Base-by-base conservation (phyloP, 2,797 vertebrate genomes). In the Paramormyrops hopkinsi region DNA sequence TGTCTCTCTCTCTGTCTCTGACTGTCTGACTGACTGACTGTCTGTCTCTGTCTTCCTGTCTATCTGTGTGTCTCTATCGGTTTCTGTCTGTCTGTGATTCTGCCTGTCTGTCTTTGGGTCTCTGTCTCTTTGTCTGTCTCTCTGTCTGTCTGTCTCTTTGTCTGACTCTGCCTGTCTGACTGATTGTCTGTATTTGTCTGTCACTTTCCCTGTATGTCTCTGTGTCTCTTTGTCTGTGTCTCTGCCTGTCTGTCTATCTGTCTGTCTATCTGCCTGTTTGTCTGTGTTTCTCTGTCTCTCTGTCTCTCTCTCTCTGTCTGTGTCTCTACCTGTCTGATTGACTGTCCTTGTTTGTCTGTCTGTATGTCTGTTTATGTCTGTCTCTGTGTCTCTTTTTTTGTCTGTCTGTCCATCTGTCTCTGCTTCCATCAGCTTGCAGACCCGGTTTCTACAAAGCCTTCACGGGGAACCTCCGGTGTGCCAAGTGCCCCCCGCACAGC, bases 371-470 rank as follows among this genome's bases (percentile, higher is more conserved):
- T 89, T 22, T 89, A 51, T 76, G 62, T 69, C 62, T 69, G 62
- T 69, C 62, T 65, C 59, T 65, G 59, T 65, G 25, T 65, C 59
- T 65, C 83, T 87, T 25, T 89, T 19, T 33, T 44, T 88, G 51
- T 37, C 17, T 56, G 29, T 19, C 8, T 59, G 46, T 25, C 65
- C 29, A 37, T 44, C 59, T 59, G n/a, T 56, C 19, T 22, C 69
- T 62, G 37, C 44, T 93, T 65, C 94, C 85, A 91, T 79, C 94
- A 99, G 98, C 98, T 69, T 99, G 98, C 93, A 96, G 95, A 85
- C 96, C 97, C 86, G 98, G 98, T 91, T 99, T 98, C 95, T 99
- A 98, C 94, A 99, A 99, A 95, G 97, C 98, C 0, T 97, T 98
- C 93, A 97, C 98, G 88, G 98, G 97, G 89, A 98, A 98, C 90